Percentiles rank a stretch among this genome's conserved stretches.
phyloP scores from a whole-genome alignment of 1,140 invertebrate genomes.

The Zophobas atratus region DNA sequence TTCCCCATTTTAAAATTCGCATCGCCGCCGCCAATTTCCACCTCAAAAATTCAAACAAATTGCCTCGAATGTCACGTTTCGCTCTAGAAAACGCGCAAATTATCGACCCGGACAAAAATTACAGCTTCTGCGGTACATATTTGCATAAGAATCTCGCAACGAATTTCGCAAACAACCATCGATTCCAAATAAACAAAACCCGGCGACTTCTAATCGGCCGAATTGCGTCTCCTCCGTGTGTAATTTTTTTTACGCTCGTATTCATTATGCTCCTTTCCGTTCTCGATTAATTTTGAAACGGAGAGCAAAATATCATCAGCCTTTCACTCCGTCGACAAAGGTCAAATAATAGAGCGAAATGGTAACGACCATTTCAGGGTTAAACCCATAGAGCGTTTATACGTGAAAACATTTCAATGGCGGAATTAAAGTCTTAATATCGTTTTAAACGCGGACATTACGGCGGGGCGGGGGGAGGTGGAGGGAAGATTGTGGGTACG shows the following conservation, averaged over 20 bases:
- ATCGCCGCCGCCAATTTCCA: no score
- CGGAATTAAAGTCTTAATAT: constrained; percentile 17
- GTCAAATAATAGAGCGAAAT: constrained; percentile 60
- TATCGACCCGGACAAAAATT: not conserved
- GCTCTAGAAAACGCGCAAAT: constrained; percentile 1
- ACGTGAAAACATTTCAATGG: constrained; percentile 39
- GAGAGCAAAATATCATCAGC: constrained; percentile 55
- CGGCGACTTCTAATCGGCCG: no score
- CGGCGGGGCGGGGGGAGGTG: not conserved
- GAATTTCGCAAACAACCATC: no score
- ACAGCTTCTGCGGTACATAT: not conserved
- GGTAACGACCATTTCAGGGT: constrained; percentile 61
- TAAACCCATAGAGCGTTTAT: constrained; percentile 51
- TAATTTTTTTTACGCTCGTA: no score
- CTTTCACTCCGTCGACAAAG: constrained; percentile 54
- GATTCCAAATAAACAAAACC: no score
- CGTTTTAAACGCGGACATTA: not conserved
- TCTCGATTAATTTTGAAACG: constrained; percentile 40
- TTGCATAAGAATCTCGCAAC: constrained; percentile 4
- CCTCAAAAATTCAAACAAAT: not conserved
- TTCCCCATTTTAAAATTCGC: no score
- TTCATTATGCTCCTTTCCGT: not conserved
- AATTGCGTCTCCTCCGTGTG: no score
- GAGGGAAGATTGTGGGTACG: no score
- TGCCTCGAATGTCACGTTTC: not conserved